Evolutionary conservation across 2,113 vertebrate species (phyloP).

Genomic region (Cygnus buccinator): DNA sequence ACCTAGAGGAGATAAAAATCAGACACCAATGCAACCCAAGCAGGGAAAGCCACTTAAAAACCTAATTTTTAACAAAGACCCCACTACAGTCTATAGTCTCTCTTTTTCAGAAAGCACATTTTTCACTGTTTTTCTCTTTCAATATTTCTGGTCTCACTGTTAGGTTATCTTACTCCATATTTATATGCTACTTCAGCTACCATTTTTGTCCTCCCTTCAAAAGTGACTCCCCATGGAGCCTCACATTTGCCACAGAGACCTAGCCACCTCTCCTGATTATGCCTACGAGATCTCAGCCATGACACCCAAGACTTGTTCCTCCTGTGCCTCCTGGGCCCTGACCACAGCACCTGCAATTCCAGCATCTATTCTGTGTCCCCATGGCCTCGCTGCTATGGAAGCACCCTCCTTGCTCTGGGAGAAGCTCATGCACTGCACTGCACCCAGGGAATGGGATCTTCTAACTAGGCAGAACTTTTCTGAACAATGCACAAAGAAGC

Average conservation of each 20-base stretch:
- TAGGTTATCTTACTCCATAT: neutral
- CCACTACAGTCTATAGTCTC: neutral
- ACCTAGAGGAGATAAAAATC: constrained; percentile 74
- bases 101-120: neutral
- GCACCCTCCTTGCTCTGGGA: neutral
- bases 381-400: neutral
- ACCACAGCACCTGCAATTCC: neutral
- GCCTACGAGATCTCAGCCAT: neutral
- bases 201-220: neutral
- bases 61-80: neutral
- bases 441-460: neutral
- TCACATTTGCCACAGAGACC: neutral
- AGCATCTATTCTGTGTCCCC: neutral
- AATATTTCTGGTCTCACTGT: neutral
- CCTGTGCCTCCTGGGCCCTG: neutral
- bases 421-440: neutral
- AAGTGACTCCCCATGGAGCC: neutral
- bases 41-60: neutral
- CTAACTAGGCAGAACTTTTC: neutral
- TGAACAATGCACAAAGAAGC: neutral
- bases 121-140: neutral
- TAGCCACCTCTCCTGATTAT: neutral
- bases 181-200: neutral
- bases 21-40: neutral
- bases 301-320: neutral